Conservation (phyloP, 2,113 vertebrate genomes). For the Lanius ludovicianus region DNA sequence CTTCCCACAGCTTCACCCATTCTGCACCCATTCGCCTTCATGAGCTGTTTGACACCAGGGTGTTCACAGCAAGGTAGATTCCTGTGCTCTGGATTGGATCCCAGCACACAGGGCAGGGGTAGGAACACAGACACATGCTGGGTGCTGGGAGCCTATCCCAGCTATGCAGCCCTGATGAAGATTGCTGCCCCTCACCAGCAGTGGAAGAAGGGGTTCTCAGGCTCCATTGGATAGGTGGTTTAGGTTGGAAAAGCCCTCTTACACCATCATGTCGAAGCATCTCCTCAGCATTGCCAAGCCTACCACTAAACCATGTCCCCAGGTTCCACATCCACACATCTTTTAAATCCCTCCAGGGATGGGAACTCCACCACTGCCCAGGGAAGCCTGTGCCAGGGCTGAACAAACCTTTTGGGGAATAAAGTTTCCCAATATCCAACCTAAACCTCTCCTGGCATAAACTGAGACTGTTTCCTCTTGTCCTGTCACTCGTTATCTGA, state of each 20-base stretch:
- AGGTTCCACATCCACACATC: background rate
- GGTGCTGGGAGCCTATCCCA: background rate
- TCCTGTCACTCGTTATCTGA: background rate
- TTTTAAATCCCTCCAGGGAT: background rate
- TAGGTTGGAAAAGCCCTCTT: background rate
- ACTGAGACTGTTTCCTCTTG: background rate
- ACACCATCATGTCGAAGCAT: background rate
- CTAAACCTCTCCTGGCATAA: background rate
- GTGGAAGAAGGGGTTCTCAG: background rate
- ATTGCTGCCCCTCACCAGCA: background rate
- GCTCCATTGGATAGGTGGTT: background rate
- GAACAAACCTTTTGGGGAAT: background rate
- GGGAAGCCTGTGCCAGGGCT: background rate
- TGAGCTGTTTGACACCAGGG: rapidly evolving
- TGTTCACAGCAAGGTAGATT: background rate
- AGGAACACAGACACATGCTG: no score
- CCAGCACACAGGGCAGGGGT: background rate
- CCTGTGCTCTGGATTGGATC: background rate
- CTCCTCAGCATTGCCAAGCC: background rate
- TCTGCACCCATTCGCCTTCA: rapidly evolving
- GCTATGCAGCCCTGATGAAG: background rate
- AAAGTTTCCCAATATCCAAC: background rate
- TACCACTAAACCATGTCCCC: background rate
- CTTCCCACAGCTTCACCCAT: background rate
- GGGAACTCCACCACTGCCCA: background rate